Evolutionary conservation across 2,797 vertebrate species (phyloP).

Genomic region (Sciurus vulgaris): DNA sequence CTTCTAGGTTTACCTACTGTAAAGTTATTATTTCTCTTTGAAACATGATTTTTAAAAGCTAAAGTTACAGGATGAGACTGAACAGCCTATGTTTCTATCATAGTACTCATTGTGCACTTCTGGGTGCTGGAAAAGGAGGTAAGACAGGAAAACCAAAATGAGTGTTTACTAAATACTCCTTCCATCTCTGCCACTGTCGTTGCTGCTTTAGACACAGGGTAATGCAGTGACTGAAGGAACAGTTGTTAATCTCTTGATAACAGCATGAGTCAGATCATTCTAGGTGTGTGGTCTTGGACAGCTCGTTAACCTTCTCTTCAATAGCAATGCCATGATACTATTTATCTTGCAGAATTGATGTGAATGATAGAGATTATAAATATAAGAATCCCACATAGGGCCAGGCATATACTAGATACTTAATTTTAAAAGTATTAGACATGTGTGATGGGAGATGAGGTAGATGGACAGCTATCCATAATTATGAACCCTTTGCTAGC

Average conservation of each 20-base stretch:
- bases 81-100: neutral
- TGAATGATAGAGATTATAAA: constrained; percentile 35
- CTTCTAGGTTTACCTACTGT: neutral
- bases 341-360: neutral
- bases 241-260: neutral
- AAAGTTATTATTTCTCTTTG: constrained; percentile 13
- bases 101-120: neutral
- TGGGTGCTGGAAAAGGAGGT: neutral
- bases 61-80: neutral
- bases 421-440: neutral
- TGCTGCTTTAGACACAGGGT: neutral
- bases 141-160: neutral
- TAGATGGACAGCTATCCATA: neutral
- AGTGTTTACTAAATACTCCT: neutral
- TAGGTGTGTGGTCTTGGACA: neutral
- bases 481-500: neutral
- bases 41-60: constrained; percentile 9
- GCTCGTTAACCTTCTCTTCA: constrained; percentile 21
- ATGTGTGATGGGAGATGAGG: neutral
- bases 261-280: neutral
- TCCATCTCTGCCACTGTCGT: neutral
- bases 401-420: neutral
- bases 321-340: neutral
- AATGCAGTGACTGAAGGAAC: neutral
- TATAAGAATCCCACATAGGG: neutral